Evolutionary conservation across 1,140 invertebrate genomes (phyloP), one percentile per base, ranked within the genome.

Genomic region (Sarcophaga bullata): DNA sequence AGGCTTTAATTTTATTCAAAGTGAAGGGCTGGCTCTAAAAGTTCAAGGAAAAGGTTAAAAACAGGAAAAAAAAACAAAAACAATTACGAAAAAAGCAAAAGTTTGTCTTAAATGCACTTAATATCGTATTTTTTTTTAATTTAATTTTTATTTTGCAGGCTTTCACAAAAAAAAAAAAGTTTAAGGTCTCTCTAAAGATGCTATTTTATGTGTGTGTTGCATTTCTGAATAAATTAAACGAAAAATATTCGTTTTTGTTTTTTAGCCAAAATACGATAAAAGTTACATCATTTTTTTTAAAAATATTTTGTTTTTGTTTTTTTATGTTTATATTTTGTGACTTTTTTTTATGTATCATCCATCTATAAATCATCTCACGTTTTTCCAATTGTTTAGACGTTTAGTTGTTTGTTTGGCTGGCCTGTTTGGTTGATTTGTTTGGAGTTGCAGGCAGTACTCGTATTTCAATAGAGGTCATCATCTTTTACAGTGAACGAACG

Each of bases 161-260:
- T 78, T 78, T 78, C 75, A 78, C 75, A 48, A 52, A 52, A 19
- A 78, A 72, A 7, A 72, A 72, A 50, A 76, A n/a, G 19, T 76
- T 76, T 76, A 76, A 78, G 75, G 48, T 78, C 25, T 7, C 75
- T 46, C 17, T 50, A 8, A 10, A 3, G n/a, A 25, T 25, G 10
- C 4, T 37, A 37, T 37, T 1, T 37, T 37, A 37, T 37, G 4
- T 37, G 25, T 37, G 25, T 37, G 25, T 37, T 37, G 25, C 25
- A 37, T 37, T 37, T 37, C 25, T 19, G 5, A 68, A 19, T 19
- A 68, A 68, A 68, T 68, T 25, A 19, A 19, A 68, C n/a, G 19
- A 17, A 8, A n/a, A 19, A 19, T 68, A 68, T 68, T 68, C 10
- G 1, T n/a, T n/a, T n/a, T 68, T 8, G n/a, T 19, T 50, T 68